These are phyloP conservation scores for Calyptomena viridis DNA, from an alignment of 2,113 vertebrate species.

Conservation along the genomic window DNA sequence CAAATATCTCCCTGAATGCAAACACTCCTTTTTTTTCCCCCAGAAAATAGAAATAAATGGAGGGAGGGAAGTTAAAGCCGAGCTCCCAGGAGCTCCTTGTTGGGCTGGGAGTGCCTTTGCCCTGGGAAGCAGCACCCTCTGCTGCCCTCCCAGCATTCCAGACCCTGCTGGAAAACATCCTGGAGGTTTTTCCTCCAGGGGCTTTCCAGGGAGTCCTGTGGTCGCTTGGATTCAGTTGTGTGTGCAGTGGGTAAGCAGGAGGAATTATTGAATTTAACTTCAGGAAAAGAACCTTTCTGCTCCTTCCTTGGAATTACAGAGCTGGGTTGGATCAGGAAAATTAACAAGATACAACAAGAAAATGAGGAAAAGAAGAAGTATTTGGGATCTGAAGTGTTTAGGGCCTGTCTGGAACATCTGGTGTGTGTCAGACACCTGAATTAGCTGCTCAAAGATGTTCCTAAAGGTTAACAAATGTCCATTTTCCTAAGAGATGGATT, in stretches of 20 bases:
- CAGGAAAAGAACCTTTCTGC: not conserved
- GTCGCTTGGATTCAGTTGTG: not conserved
- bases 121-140: conserved; percentile 33
- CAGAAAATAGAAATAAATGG: rapidly evolving
- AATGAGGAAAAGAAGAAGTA: not conserved
- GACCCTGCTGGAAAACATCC: not conserved
- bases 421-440: not conserved
- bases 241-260: not conserved
- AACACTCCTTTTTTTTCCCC: not conserved
- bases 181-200: not conserved
- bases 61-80: rapidly evolving
- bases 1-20: rapidly evolving
- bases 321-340: not conserved
- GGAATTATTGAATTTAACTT: not conserved
- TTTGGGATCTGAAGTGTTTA: not conserved
- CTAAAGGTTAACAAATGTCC: not conserved
- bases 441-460: not conserved
- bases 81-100: not conserved
- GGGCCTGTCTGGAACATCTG: not conserved
- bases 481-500: not conserved
- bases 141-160: not conserved
- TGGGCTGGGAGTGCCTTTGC: not conserved
- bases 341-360: not conserved
- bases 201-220: not conserved
- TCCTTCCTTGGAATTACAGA: not conserved